Percentiles rank a stretch among this genome's conserved stretches.
phyloP scores from a whole-genome alignment of 2,113 vertebrate genomes.

The Bostrychus sinensis region DNA sequence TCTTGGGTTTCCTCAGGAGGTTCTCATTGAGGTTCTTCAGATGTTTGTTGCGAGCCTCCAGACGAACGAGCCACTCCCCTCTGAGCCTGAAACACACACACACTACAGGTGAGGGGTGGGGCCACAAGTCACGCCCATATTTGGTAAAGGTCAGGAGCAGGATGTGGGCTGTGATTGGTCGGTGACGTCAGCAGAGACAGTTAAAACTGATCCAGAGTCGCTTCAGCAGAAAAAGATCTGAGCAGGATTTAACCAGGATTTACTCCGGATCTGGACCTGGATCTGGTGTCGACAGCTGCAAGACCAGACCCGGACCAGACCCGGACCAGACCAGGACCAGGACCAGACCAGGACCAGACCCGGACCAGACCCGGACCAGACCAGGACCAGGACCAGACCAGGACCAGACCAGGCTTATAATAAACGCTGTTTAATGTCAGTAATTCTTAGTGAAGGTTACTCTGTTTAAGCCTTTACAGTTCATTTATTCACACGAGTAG shows the following conservation, averaged over 20 bases:
- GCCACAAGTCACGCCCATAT: background rate
- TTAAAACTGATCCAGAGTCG: background rate
- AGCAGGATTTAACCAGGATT: constrained; percentile 6
- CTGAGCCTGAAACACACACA: constrained; percentile 66
- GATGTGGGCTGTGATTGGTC: no score
- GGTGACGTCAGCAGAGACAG: background rate
- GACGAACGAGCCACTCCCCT: constrained; percentile 71
- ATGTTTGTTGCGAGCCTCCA: constrained; percentile 77
- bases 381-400: background rate
- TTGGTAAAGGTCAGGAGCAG: no score
- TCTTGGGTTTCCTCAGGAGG: constrained; percentile 32
- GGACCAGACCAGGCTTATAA: no score
- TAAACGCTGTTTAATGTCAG: no score
- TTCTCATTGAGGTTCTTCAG: constrained; percentile 71
- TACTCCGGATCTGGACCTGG: background rate
- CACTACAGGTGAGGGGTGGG: background rate
- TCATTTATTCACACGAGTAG: no score
- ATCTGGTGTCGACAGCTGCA: constrained; percentile 10
- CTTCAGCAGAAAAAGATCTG: constrained; percentile 8
- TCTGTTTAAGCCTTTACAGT: no score
- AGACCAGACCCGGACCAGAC: background rate
- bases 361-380: no score
- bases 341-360: background rate
- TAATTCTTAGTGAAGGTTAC: no score
- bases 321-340: background rate